These are phyloP conservation scores for Xylocampa areola DNA, from an alignment of 2,888 invertebrate genomes.

Conservation along the genomic window DNA sequence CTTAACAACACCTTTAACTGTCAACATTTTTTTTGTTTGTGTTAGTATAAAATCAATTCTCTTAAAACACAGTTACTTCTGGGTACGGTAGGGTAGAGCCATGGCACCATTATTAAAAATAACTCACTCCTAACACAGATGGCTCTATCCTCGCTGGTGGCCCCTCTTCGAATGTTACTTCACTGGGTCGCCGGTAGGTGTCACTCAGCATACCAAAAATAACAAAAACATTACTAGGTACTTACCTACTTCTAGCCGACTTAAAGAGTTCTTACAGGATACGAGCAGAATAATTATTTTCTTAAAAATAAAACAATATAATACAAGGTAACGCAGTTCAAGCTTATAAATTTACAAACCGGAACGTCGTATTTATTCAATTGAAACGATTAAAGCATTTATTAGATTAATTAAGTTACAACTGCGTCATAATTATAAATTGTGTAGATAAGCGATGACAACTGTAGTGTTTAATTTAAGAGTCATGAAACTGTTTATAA, in stretches of 20 bases:
- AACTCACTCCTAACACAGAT: conserved; percentile 25
- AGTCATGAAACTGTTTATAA: too few relatives aligned
- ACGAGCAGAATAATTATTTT: too few relatives aligned
- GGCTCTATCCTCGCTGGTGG: conserved; percentile 25
- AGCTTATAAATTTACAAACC: background rate
- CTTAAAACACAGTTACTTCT: too few relatives aligned
- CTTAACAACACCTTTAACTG: too few relatives aligned
- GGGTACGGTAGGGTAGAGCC: too few relatives aligned
- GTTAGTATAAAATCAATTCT: too few relatives aligned
- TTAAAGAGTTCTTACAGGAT: too few relatives aligned
- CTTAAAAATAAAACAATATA: too few relatives aligned
- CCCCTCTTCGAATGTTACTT: conserved; percentile 11
- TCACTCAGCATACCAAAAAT: conserved; percentile 26
- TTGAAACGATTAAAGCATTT: conserved; percentile 31
- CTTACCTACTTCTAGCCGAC: too few relatives aligned
- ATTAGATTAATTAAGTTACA: conserved; percentile 30
- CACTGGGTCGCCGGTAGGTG: conserved; percentile 48
- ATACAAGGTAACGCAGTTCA: background rate
- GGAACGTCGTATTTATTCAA: conserved; percentile 19
- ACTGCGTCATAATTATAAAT: conserved; percentile 13
- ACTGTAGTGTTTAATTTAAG: too few relatives aligned
- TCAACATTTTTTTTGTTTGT: too few relatives aligned
- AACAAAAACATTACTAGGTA: too few relatives aligned
- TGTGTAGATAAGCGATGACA: conserved; percentile 2
- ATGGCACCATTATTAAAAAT: conserved; percentile 6